These are phyloP conservation scores for Marmota flaviventris DNA, from an alignment of 2,113 vertebrate genomes.

Conservation along the genomic window DNA sequence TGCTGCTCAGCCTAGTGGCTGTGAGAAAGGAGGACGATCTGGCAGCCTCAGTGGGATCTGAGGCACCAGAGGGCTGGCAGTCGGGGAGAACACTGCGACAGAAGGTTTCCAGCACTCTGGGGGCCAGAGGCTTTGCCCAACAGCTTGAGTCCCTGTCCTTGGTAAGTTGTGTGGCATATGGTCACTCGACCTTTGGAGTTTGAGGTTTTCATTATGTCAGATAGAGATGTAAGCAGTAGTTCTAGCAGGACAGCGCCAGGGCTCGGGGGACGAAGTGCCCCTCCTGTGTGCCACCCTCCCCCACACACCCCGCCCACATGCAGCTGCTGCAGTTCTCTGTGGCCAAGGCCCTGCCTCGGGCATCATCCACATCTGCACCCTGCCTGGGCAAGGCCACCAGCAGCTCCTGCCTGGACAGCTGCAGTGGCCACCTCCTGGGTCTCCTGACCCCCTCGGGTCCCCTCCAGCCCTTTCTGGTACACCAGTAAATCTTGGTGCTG, in stretches of 20 bases:
- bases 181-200: not conserved
- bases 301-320: fast-evolving
- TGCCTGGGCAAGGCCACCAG: not conserved
- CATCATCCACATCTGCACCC: not conserved
- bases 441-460: not conserved
- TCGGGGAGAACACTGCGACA: not conserved
- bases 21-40: not conserved
- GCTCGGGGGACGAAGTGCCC: not conserved
- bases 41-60: not conserved
- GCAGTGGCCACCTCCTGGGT: not conserved
- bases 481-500: not conserved
- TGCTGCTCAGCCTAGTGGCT: not conserved
- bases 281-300: not conserved
- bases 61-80: not conserved
- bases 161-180: not conserved
- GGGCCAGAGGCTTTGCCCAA: not conserved
- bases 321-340: not conserved
- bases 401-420: not conserved
- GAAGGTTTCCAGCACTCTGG: not conserved
- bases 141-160: not conserved
- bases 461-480: not conserved
- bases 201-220: not conserved
- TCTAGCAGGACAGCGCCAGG: not conserved
- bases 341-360: not conserved
- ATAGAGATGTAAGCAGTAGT: not conserved